phyloP scores from a whole-genome alignment of 2,113 vertebrate genomes.

The Excalfactoria chinensis region DNA sequence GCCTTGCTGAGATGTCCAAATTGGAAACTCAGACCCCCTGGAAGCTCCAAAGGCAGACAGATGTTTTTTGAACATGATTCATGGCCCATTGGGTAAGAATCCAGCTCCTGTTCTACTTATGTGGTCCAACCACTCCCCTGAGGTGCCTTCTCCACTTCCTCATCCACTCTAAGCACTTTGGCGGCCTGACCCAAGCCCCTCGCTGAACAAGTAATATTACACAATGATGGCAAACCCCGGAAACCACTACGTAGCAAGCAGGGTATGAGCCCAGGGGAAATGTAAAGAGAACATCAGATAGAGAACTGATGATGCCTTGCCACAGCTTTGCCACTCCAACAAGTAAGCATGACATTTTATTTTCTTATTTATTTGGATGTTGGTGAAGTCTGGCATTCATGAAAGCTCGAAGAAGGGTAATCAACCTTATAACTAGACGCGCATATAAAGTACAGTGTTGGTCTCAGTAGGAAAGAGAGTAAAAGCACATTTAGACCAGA shows the following conservation, averaged over 20 bases:
- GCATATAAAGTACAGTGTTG: background rate
- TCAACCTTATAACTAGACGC: background rate
- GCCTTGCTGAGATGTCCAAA: background rate
- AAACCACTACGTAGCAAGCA: slow-evolving; percentile 23
- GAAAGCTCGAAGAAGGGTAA: background rate
- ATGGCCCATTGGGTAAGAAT: slow-evolving; percentile 45
- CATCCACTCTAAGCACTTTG: background rate
- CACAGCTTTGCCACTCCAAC: no score
- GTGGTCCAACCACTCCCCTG: slow-evolving; percentile 50
- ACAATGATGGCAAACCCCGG: slow-evolving; percentile 16
- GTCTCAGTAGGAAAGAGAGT: background rate
- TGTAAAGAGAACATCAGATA: background rate
- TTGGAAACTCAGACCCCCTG: slow-evolving; percentile 32
- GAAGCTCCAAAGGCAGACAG: slow-evolving; percentile 6
- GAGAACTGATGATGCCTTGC: background rate
- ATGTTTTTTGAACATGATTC: slow-evolving; percentile 47
- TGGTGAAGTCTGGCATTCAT: background rate
- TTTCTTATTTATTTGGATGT: background rate
- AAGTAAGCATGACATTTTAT: background rate
- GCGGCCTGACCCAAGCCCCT: slow-evolving; percentile 7
- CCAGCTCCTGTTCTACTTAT: slow-evolving; percentile 64
- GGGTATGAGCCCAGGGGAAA: background rate
- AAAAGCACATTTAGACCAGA: background rate
- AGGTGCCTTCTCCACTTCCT: slow-evolving; percentile 22
- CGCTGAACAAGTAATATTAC: background rate